phyloP scores from a whole-genome alignment of 2,797 vertebrate genomes.

The Paguma larvata region DNA sequence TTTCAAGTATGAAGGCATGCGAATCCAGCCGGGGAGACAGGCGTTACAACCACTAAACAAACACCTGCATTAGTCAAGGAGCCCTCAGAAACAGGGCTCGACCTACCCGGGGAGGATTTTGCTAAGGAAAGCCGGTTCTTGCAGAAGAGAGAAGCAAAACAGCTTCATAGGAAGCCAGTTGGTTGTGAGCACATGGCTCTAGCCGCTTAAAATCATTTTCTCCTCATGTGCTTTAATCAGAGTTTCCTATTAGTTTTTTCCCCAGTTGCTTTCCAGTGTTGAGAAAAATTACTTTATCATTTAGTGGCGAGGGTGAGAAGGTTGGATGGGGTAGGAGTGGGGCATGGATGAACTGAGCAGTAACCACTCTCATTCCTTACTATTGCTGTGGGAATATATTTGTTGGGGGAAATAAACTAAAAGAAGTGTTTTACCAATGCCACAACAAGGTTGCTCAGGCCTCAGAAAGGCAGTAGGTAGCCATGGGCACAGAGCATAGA shows the following conservation, averaged over 20 bases:
- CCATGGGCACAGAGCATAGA: background rate
- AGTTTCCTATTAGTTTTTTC: constrained; percentile 22
- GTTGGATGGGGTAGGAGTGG: background rate
- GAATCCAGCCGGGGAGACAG: constrained; percentile 40
- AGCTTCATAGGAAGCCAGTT: background rate
- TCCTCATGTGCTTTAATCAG: constrained; percentile 13
- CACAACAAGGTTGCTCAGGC: background rate
- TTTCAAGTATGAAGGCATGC: constrained; percentile 65
- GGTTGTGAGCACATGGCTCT: background rate
- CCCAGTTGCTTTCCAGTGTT: background rate
- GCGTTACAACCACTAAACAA: background rate
- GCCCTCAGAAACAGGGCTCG: background rate
- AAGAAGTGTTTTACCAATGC: background rate
- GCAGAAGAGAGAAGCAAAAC: constrained; percentile 59
- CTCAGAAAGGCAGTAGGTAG: background rate
- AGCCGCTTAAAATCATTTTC: constrained; percentile 71
- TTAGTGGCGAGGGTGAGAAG: background rate
- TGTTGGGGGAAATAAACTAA: constrained; percentile 5
- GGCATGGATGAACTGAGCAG: background rate
- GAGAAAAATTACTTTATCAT: constrained; percentile 21
- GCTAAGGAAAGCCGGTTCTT: background rate
- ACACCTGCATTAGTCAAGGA: constrained; percentile 56
- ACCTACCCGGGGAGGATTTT: background rate
- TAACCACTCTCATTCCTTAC: background rate
- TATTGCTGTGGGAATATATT: background rate